These are phyloP conservation scores for Tetranychus cinnabarinus DNA, from an alignment of 1,140 invertebrate genomes.

Conservation along the genomic window DNA sequence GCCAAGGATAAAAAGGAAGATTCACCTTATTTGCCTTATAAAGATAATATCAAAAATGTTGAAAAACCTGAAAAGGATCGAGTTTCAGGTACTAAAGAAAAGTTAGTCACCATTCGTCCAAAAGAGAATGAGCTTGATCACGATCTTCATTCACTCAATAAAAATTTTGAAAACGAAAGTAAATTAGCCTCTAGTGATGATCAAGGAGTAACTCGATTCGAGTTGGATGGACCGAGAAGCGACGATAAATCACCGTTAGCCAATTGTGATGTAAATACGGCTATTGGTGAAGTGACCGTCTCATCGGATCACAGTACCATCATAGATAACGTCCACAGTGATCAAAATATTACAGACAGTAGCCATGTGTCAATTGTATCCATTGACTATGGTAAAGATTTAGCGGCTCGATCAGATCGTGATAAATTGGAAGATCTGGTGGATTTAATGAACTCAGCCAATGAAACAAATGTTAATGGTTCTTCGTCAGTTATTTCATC, in stretches of 20 bases:
- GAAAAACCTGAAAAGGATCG: not conserved
- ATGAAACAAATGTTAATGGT: not conserved
- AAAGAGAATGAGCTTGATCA: too few relatives aligned
- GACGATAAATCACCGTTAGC: too few relatives aligned
- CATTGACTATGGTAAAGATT: constrained; percentile 27
- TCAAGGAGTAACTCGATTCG: not conserved
- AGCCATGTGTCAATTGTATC: constrained; percentile 73
- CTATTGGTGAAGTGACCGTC: constrained; percentile 12
- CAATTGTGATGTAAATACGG: too few relatives aligned
- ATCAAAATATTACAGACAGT: constrained; percentile 27
- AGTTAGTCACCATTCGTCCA: not conserved
- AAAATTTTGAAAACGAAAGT: not conserved
- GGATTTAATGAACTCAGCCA: not conserved
- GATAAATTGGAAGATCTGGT: not conserved
- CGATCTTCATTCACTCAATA: too few relatives aligned
- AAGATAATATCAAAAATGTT: not conserved
- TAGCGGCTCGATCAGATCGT: constrained; percentile 3
- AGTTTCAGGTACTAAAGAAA: not conserved
- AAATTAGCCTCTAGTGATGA: not conserved
- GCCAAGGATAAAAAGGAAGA: too few relatives aligned
- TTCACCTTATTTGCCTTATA: not conserved
- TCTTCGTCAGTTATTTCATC: not conserved
- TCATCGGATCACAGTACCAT: constrained; percentile 14
- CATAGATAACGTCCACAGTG: constrained; percentile 8
- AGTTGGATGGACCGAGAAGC: too few relatives aligned